phyloP scores from a whole-genome alignment of 2,797 vertebrate genomes.

The Myotis planiceps region DNA sequence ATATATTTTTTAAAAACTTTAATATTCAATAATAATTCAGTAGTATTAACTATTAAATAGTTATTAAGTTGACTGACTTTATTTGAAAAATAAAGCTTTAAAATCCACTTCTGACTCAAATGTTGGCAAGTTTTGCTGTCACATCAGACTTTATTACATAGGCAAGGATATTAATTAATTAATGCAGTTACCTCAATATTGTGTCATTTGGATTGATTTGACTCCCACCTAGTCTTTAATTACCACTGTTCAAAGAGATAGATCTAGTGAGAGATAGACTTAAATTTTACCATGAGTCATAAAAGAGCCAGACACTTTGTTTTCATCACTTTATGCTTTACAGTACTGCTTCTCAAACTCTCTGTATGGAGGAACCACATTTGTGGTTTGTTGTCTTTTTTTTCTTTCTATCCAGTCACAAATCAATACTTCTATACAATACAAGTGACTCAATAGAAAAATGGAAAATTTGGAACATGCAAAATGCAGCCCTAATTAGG shows the following conservation, averaged over 20 bases:
- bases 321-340: background rate
- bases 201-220: background rate
- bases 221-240: background rate
- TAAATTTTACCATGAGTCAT: background rate
- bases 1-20: background rate
- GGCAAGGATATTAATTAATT: background rate
- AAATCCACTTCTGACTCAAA: background rate
- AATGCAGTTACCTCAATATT: background rate
- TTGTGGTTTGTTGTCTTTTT: background rate
- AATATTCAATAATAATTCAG: background rate
- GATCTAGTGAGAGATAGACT: background rate
- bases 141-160: background rate
- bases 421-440: background rate
- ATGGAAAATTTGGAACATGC: background rate
- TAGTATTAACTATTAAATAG: background rate
- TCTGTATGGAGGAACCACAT: background rate
- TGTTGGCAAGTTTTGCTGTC: background rate
- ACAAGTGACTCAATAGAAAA: background rate
- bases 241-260: background rate
- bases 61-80: background rate
- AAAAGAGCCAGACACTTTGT: background rate
- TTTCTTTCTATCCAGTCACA: background rate
- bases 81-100: conserved; percentile 26
- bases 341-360: background rate
- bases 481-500: background rate